A percentile compares a stretch with the other conserved stretches of the same genome.
These are phyloP conservation scores for Phyllotreta cruciferae DNA, from an alignment of 2,888 invertebrate genomes.

Conservation along the genomic window DNA sequence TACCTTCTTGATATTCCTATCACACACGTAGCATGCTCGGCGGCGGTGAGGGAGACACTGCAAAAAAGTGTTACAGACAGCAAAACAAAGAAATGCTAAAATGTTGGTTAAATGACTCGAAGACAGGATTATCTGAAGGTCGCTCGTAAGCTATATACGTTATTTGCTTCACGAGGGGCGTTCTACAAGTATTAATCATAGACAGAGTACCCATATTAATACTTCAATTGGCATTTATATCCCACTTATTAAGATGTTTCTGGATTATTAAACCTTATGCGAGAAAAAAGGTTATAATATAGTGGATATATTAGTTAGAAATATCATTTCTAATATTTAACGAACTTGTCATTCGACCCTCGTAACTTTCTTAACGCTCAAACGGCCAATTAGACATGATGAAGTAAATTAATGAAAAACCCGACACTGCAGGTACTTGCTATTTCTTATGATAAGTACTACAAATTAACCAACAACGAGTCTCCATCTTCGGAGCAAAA, in stretches of 20 bases:
- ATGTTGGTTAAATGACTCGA: conserved; percentile 47
- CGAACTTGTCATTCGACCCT: neutral
- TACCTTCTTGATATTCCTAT: conserved; percentile 45
- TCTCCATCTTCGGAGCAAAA: conserved; percentile 7
- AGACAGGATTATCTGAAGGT: conserved; percentile 47
- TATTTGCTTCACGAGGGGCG: conserved; percentile 15
- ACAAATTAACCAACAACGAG: conserved; percentile 17
- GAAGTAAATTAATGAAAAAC: conserved; percentile 24
- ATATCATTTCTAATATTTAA: no score
- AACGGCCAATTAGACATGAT: conserved; percentile 19
- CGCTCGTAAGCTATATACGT: conserved; percentile 20
- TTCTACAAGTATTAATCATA: conserved; percentile 1
- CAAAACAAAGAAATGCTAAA: conserved; percentile 51
- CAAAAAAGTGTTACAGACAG: conserved; percentile 52
- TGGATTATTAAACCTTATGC: no score
- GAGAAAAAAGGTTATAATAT: no score
- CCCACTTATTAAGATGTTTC: no score
- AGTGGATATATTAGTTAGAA: no score
- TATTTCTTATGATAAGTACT: conserved; percentile 18
- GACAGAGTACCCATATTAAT: neutral
- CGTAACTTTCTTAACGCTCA: conserved; percentile 3
- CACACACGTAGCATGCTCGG: conserved; percentile 41
- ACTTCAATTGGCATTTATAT: neutral
- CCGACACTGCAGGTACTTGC: conserved; percentile 19
- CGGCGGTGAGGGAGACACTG: conserved; percentile 43